Conservation (phyloP, 2,113 vertebrate species). For the Myiagra hebetior region DNA sequence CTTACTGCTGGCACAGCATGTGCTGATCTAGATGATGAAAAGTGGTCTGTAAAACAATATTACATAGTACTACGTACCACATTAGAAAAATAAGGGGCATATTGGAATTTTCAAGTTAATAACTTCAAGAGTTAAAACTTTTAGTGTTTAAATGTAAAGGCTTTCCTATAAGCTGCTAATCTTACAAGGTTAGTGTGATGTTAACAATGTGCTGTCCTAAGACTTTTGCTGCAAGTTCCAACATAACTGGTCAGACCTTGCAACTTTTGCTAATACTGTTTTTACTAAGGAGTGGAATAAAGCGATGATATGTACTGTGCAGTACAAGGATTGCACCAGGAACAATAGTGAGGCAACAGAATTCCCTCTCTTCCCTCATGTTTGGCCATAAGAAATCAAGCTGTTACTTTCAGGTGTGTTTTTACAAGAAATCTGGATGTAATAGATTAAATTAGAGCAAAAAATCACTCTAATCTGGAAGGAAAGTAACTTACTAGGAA, state of each 20-base stretch:
- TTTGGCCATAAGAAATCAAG: background rate
- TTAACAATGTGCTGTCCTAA: background rate
- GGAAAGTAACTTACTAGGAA: background rate
- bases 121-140: background rate
- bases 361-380: background rate
- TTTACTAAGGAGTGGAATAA: background rate
- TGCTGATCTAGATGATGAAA: background rate
- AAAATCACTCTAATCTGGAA: background rate
- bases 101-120: background rate
- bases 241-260: background rate
- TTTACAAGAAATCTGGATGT: background rate
- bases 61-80: background rate
- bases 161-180: background rate
- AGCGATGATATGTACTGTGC: background rate
- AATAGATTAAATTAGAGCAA: background rate
- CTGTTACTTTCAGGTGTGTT: background rate
- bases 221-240: background rate
- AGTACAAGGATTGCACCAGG: background rate
- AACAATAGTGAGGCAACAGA: background rate
- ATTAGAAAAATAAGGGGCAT: background rate
- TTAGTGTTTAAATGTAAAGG: background rate
- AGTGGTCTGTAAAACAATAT: background rate
- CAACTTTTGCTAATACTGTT: background rate
- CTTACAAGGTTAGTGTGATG: background rate
- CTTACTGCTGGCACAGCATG: background rate